Base-by-base conservation (phyloP, 2,888 invertebrate species). In the Drosophila sordidula region DNA sequence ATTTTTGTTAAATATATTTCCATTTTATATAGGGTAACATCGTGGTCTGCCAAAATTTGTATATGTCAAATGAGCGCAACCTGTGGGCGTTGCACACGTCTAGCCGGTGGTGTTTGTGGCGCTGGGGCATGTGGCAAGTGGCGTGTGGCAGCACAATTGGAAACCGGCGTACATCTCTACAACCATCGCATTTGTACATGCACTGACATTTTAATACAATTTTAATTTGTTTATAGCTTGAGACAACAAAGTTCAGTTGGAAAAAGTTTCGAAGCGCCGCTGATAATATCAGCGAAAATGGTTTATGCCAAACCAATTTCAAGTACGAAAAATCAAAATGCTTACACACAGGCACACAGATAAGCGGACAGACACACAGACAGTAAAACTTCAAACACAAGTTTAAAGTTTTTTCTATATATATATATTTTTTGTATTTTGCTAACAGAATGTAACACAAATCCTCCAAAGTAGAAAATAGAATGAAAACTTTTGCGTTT, bases 381-480 rank as follows among this genome's bases (percentile, higher is more conserved):
- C 49, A 59, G 54, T n/a, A 18, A 49, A 83, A 83, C 80, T 83
- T 78, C 72, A 69, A 82, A 80, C 65, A 75, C 51, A 78, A 82
- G 84, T 78, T 86, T 55, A 55, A 80, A 67, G 67, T 73, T 85
- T 69, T 78, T 47, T 47, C 18, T 47, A 52, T 59, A 44, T 22
- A 39, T n/a, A 32, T 18, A 12, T 58, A 16, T 36, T 39, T 46
- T 59, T 46, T 42, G 11, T 70, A 16, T 74, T 50, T 56, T 57
- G 52, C 68, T 49, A 80, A 69, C 71, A 70, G 70, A 83, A 88
- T 86, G 86, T 83, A 80, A 80, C 87, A 84, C 72, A 88, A 84
- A 84, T 88, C 78, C 87, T 70, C 70, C 66, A 84, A 89, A 87
- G 80, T 87, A 80, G 87, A 78, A 85, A 89, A 85, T 84, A 86